Conservation (phyloP, 2,888 invertebrate genomes). For the Plutella xylostella region DNA sequence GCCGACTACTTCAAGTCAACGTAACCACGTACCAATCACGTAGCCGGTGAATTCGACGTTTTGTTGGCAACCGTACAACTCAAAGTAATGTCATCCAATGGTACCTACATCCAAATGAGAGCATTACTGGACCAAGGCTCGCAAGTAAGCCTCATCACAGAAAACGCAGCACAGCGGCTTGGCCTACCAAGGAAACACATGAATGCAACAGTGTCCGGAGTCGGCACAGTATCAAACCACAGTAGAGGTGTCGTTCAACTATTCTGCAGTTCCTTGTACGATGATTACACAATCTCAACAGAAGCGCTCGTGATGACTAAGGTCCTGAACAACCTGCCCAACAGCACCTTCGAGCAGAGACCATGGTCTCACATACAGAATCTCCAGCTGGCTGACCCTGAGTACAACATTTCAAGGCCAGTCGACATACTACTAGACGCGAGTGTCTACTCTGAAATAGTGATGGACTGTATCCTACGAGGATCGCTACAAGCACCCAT, state of each 20-base stretch:
- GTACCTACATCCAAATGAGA: slow-evolving; percentile 13
- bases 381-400: slow-evolving; percentile 13
- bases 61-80: no score
- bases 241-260: slow-evolving; percentile 7
- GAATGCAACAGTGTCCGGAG: neutral
- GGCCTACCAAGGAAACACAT: neutral
- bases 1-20: no score
- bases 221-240: neutral
- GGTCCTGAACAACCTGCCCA: slow-evolving; percentile 11
- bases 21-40: no score
- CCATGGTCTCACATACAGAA: slow-evolving; percentile 10
- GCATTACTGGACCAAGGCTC: slow-evolving; percentile 16
- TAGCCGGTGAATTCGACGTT: no score
- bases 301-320: slow-evolving; percentile 11
- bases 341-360: slow-evolving; percentile 7
- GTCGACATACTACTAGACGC: slow-evolving; percentile 14
- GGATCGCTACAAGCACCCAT: slow-evolving; percentile 1
- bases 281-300: slow-evolving; percentile 4
- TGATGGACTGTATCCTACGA: slow-evolving; percentile 2
- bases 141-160: slow-evolving; percentile 15
- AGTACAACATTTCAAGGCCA: slow-evolving; percentile 11
- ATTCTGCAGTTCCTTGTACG: no score
- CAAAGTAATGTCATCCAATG: no score
- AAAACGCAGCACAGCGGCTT: slow-evolving; percentile 13
- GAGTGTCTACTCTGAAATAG: slow-evolving; percentile 1